A percentile compares a stretch with the other conserved stretches of the same genome.
phyloP scores from a whole-genome alignment of 2,797 vertebrate species.

The Paramormyrops hopkinsi region DNA sequence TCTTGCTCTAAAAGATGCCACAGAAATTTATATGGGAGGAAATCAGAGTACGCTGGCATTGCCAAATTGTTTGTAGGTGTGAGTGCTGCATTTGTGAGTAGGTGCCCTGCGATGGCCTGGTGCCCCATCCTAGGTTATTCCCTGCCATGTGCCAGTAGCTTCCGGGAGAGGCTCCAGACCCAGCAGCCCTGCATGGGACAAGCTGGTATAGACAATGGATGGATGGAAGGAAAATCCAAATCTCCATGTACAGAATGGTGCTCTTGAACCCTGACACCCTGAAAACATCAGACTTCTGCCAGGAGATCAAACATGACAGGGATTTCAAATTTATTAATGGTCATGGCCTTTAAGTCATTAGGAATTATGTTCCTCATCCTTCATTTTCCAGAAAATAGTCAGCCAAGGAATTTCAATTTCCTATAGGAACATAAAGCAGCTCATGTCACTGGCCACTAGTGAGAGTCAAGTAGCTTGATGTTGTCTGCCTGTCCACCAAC shows the following conservation, averaged over 20 bases:
- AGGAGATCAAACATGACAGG: conserved; percentile 59
- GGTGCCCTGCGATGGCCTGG: not conserved
- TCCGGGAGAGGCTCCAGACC: not conserved
- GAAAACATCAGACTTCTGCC: conserved; percentile 42
- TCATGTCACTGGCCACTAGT: conserved; percentile 44
- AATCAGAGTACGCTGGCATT: not conserved
- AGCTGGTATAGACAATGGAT: not conserved
- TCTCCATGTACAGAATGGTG: conserved; percentile 4
- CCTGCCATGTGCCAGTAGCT: not conserved
- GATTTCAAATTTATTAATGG: conserved; percentile 61
- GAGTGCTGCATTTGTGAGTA: not conserved
- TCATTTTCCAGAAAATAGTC: conserved; percentile 47
- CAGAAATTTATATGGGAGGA: not conserved
- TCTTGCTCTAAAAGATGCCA: not conserved
- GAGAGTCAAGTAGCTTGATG: conserved; percentile 26
- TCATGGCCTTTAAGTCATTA: conserved; percentile 53
- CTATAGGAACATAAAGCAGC: conserved; percentile 40
- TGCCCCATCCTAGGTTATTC: not conserved
- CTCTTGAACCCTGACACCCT: conserved; percentile 34
- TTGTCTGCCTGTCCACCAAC: not conserved
- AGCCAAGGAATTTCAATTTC: conserved; percentile 56
- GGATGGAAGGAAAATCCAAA: not conserved
- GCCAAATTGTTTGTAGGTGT: not conserved
- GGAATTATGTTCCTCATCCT: conserved; percentile 58
- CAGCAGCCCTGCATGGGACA: not conserved